phyloP scores from a whole-genome alignment of 2,888 invertebrate species.

The Geotrupes spiniger region DNA sequence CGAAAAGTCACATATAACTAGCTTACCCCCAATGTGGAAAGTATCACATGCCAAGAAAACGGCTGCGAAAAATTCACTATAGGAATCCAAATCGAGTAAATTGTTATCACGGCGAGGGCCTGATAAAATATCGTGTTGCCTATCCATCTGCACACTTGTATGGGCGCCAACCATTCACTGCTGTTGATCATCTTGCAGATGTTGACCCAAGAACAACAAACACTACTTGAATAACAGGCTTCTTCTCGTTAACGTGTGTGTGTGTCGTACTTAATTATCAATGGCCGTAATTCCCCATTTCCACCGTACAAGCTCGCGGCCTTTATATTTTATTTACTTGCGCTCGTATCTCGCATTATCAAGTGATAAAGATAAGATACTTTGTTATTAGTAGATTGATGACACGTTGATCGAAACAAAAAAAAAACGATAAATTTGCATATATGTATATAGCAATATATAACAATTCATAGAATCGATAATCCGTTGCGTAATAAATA shows the following conservation, averaged over 20 bases:
- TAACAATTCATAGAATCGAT: no score
- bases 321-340: no score
- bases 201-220: not conserved
- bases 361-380: no score
- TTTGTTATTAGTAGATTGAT: no score
- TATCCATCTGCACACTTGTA: conserved; percentile 22
- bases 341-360: no score
- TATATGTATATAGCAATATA: no score
- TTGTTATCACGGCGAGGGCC: conserved; percentile 24
- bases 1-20: no score
- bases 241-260: not conserved
- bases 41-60: conserved; percentile 42
- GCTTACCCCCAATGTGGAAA: conserved; percentile 45
- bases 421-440: no score
- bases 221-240: not conserved
- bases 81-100: conserved; percentile 27
- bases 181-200: conserved; percentile 11
- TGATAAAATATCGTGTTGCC: conserved; percentile 29
- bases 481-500: no score
- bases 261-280: not conserved
- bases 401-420: no score
- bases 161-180: conserved; percentile 16
- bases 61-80: conserved; percentile 18
- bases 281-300: not conserved
- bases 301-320: not conserved